Evolutionary conservation across 2,797 vertebrate genomes (phyloP).

Genomic region (Cuniculus paca): DNA sequence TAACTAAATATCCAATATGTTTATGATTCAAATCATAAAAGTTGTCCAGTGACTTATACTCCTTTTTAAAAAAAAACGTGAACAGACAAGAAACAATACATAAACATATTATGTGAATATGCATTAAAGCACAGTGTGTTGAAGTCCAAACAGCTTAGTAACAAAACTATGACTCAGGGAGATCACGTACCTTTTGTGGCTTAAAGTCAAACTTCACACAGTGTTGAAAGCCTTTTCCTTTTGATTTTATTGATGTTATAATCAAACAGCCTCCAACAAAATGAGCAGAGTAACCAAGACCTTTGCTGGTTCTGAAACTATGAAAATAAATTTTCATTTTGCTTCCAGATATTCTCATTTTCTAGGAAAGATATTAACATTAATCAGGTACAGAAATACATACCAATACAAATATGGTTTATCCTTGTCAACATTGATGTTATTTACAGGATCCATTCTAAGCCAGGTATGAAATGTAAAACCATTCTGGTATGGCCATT

Average conservation of each 20-base stretch:
- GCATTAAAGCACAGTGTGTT: neutral
- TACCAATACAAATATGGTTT: constrained; percentile 99
- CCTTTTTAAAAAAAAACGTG: constrained; percentile 6
- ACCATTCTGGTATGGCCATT: constrained; percentile 99
- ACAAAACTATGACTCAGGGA: neutral
- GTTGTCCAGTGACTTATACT: neutral
- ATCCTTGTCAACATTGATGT: constrained; percentile 99
- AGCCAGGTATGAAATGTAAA: constrained; percentile 99
- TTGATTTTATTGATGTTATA: constrained; percentile 98
- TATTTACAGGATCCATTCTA: constrained; percentile 98
- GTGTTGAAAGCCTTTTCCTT: constrained; percentile 99
- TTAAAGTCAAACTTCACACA: constrained; percentile 99
- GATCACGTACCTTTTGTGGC: constrained; percentile 95
- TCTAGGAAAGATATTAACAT: constrained; percentile 55
- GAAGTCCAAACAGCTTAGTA: neutral
- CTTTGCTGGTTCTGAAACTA: constrained; percentile 99
- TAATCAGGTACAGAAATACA: constrained; percentile 81
- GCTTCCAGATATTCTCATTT: constrained; percentile 53
- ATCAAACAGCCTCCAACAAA: constrained; percentile 98
- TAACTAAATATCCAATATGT: constrained; percentile 37
- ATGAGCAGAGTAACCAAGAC: constrained; percentile 98
- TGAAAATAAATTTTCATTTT: constrained; percentile 78
- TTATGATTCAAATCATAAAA: constrained; percentile 41
- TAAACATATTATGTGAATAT: neutral
- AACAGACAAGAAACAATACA: neutral